Conservation (phyloP, 2,797 vertebrate species). For the Gymnothorax reevesii region DNA sequence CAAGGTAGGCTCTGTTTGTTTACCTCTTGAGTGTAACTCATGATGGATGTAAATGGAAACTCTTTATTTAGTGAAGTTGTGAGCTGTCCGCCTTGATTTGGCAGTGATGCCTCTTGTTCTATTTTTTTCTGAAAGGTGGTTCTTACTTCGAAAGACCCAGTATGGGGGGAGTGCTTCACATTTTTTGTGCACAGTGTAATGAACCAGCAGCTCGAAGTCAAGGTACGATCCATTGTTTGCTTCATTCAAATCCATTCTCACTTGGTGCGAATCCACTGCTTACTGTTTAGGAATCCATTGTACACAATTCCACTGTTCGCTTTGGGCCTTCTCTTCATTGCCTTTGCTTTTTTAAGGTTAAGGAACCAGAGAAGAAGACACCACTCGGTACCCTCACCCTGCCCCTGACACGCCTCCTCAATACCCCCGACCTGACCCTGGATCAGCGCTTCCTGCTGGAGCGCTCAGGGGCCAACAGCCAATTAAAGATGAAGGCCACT, state of each 20-base stretch:
- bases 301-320: background rate
- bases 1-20: conserved; percentile 75
- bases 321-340: background rate
- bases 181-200: conserved; percentile 84
- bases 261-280: background rate
- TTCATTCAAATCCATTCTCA: background rate
- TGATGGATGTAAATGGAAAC: background rate
- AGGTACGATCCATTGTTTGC: conserved; percentile 69
- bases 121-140: conserved; percentile 69
- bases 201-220: conserved; percentile 77
- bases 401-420: conserved; percentile 77
- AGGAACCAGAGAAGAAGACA: conserved; percentile 80
- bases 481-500: conserved; percentile 86
- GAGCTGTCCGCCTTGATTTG: background rate
- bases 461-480: conserved; percentile 84
- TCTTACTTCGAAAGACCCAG: conserved; percentile 81
- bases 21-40: background rate
- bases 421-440: conserved; percentile 72
- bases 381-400: conserved; percentile 77
- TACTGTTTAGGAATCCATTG: too few species aligned
- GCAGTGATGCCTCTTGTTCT: background rate
- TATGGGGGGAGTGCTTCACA: conserved; percentile 87
- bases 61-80: background rate
- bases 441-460: conserved; percentile 86
- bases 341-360: conserved; percentile 72